Percentiles rank a stretch among this genome's conserved stretches.
Evolutionary conservation across 2,113 vertebrate genomes (phyloP).

Genomic region (Menidia beryllina): DNA sequence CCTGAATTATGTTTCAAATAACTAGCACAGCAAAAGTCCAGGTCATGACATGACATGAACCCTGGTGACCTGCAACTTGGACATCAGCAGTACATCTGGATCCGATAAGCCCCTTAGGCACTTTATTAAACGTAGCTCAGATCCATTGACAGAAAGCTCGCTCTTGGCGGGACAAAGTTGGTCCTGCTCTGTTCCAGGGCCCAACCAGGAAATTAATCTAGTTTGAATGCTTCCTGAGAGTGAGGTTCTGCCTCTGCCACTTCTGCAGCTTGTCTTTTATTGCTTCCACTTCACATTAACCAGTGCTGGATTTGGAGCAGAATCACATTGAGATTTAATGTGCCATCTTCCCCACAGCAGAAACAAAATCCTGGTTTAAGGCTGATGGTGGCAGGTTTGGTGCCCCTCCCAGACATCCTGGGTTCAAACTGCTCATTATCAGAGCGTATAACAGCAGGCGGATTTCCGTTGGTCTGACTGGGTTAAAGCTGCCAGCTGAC

Average conservation of each 20-base stretch:
- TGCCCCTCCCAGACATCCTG: too few species aligned
- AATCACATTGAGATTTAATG: background rate
- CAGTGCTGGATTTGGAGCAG: background rate
- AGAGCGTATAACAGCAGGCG: accelerated
- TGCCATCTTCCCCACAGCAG: background rate
- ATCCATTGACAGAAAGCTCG: too few species aligned
- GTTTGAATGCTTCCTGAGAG: background rate
- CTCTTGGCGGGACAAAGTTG: too few species aligned
- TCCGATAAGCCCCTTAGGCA: background rate
- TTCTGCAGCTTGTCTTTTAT: background rate
- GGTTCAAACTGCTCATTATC: too few species aligned
- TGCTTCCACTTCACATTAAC: background rate
- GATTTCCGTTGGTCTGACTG: background rate
- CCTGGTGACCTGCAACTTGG: background rate
- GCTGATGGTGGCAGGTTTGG: too few species aligned
- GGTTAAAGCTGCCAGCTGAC: background rate
- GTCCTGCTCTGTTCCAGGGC: background rate
- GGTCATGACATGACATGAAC: background rate
- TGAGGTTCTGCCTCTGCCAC: too few species aligned
- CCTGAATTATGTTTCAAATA: slow-evolving; percentile 12
- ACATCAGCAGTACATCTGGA: background rate
- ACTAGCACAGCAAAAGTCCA: slow-evolving; percentile 6
- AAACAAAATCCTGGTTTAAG: too few species aligned
- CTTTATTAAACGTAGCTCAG: too few species aligned
- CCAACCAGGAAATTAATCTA: background rate